These are phyloP conservation scores for Scaptomyza parva DNA, from an alignment of 2,888 invertebrate genomes.

Conservation along the genomic window DNA sequence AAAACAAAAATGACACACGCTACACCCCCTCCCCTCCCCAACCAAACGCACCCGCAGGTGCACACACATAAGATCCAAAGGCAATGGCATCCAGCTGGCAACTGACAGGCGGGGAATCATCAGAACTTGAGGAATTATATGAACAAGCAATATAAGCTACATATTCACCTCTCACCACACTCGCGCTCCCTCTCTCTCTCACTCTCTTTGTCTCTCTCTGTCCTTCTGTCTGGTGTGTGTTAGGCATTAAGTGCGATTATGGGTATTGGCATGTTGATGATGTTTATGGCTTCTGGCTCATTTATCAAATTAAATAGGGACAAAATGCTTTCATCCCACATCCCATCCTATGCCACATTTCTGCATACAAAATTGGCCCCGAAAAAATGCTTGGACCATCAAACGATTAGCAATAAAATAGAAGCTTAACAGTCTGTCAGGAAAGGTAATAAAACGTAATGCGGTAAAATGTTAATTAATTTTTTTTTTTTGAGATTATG, in stretches of 20 bases:
- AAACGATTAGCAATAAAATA: constrained; percentile 35
- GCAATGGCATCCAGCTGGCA: constrained; percentile 21
- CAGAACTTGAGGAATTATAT: constrained; percentile 55
- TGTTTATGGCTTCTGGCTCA: constrained; percentile 56
- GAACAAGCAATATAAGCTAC: constrained; percentile 38
- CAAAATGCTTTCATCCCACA: constrained; percentile 44
- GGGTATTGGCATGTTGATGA: constrained; percentile 54
- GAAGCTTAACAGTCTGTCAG: constrained; percentile 1
- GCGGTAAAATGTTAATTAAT: constrained; percentile 34
- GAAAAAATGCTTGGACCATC: constrained; percentile 2
- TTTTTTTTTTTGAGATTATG: constrained; percentile 11
- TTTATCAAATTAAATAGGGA: constrained; percentile 55
- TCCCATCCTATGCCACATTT: no score
- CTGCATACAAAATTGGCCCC: constrained; percentile 34
- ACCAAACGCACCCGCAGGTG: constrained; percentile 29
- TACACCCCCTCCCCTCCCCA: constrained; percentile 9
- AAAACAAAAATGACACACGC: constrained; percentile 49
- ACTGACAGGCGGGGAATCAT: constrained; percentile 55
- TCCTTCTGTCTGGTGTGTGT: no score
- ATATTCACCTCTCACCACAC: background rate
- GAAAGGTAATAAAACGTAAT: constrained; percentile 15
- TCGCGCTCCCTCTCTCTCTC: background rate
- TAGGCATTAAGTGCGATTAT: constrained; percentile 64
- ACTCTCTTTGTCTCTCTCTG: constrained; percentile 4
- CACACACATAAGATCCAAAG: constrained; percentile 14